Evolutionary conservation across 1,140 invertebrate genomes (phyloP).

Genomic region (Euura saliciscinereae): DNA sequence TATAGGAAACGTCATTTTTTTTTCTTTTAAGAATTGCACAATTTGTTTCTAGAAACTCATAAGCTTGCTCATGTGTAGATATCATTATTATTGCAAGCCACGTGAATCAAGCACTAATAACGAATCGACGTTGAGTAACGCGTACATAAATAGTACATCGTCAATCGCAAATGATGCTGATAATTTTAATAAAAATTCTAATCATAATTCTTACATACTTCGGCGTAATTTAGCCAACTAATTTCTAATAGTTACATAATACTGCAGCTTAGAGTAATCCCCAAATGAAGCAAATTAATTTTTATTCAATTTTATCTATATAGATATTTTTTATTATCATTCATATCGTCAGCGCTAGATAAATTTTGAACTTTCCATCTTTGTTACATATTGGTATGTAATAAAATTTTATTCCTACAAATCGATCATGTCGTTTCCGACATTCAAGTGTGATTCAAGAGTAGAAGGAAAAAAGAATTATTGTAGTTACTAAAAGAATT

Average conservation of each 20-base stretch:
- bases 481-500: not conserved
- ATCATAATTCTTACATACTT: not conserved
- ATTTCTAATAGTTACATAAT: not conserved
- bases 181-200: not conserved
- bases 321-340: no score
- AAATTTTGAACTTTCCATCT: slow-evolving; percentile 9
- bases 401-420: slow-evolving; percentile 12
- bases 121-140: not conserved
- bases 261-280: not conserved
- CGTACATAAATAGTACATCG: not conserved
- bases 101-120: not conserved
- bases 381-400: not conserved
- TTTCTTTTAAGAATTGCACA: not conserved
- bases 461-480: slow-evolving; percentile 32
- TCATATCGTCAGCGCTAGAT: not conserved
- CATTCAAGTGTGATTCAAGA: slow-evolving; percentile 27
- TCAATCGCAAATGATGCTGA: not conserved
- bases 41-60: not conserved
- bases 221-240: not conserved
- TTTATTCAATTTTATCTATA: not conserved
- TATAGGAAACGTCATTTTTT: slow-evolving; percentile 9
- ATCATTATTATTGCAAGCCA: slow-evolving; percentile 12
- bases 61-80: not conserved
- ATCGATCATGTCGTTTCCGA: not conserved
- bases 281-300: not conserved